Evolutionary conservation across 2,888 invertebrate species (phyloP), one percentile per base, ranked within the genome.

Genomic region (Cartodere bifasciata): DNA sequence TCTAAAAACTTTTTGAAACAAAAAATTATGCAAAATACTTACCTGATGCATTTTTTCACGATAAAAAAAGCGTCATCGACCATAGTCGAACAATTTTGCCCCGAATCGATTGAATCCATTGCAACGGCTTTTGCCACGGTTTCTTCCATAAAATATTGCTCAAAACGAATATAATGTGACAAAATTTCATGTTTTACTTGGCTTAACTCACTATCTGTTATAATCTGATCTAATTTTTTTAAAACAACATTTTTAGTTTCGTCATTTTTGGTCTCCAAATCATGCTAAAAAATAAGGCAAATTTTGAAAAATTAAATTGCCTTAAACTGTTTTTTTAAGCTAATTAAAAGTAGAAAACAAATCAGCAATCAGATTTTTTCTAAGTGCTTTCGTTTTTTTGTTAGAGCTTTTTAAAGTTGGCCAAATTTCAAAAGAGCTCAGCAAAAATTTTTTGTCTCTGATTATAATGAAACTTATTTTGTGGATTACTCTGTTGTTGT

Each of bases 51-150:
- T 63, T 97, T 97, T 48, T 91, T 80, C 2, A 95, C 76, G 42
- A 98, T 91, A 57, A 90, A 98, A 63, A 97, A 97, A 1, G 94
- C 84, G 60, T 98, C 97, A 57, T 98, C 98, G 0, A 97, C 85
- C 67, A 98, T 80, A 43, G 88, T 92, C 2, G 92, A 91, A 1
- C 80, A 80, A 42, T 78, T 71, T 35, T 74, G 74, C 3, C 76
- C 77, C n/a, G 68, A 61, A 43, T 83, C 81, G 14, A 78, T 65
- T 1, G 68, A 62, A 48, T 90, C 87, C 68, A 90, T 67, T 34
- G 73, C 72, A 29, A 90, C 69, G 2, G 94, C 97, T 62, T 95
- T 97, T 26, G 77, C 72, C 1, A 95, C 83, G 49, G 90, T 94
- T 60, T 95, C 92, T 43, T 87, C 83, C 71, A 97, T 77, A 57